Percentiles rank a stretch among this genome's conserved stretches.
Conservation (phyloP, 2,113 vertebrate species). For the Pristiophorus japonicus region DNA sequence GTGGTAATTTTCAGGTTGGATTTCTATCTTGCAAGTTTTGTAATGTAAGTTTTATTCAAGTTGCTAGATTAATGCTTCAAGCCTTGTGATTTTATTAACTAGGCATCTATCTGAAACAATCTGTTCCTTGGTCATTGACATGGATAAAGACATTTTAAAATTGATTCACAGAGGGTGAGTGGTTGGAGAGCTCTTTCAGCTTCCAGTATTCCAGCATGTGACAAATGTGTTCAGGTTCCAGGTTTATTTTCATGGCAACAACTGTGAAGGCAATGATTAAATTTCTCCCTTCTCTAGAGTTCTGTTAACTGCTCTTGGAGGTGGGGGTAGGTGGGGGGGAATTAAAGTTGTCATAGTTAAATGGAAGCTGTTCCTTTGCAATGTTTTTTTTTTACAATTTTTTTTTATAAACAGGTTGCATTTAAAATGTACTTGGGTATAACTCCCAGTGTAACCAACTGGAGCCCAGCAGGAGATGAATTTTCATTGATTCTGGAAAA, state of each 20-base stretch:
- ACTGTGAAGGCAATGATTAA: background rate
- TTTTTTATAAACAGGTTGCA: constrained; percentile 65
- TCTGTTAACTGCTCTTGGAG: background rate
- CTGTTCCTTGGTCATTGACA: background rate
- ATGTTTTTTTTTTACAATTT: background rate
- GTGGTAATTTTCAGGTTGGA: background rate
- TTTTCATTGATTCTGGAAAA: constrained; percentile 96
- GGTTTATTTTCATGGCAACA: background rate
- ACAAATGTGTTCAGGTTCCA: background rate
- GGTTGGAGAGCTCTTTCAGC: background rate
- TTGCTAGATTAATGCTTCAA: background rate
- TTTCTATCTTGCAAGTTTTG: background rate
- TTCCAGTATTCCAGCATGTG: background rate
- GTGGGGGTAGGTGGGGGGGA: too few species aligned
- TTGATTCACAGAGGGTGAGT: background rate
- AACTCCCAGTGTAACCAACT: constrained; percentile 95
- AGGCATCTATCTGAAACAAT: background rate
- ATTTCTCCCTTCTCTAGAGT: background rate
- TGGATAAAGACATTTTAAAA: background rate
- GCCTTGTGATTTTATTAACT: background rate
- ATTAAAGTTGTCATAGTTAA: background rate
- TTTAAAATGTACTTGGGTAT: constrained; percentile 98
- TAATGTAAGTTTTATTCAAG: background rate
- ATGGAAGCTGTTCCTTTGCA: background rate
- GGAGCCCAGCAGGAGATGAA: constrained; percentile 93